phyloP scores from a whole-genome alignment of 2,113 vertebrate species.

The Caranx ignobilis region DNA sequence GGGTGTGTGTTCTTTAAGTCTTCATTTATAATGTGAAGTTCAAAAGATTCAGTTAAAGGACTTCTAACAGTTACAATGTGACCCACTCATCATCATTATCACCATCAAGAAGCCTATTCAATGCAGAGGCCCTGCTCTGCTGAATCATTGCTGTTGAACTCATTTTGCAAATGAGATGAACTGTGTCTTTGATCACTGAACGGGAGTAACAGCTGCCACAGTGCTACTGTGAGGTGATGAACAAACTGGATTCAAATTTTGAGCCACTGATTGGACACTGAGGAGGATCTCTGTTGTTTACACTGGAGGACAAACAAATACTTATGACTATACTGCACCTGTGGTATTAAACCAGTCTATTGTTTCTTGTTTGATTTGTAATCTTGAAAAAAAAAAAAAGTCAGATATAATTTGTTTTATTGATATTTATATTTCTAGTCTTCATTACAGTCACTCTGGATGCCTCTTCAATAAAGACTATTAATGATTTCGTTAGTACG shows the following conservation, averaged over 20 bases:
- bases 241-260: not conserved
- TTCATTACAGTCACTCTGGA: no score
- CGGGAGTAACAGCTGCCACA: not conserved
- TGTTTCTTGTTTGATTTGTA: no score
- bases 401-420: no score
- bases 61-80: not conserved
- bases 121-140: not conserved
- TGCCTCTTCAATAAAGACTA: no score
- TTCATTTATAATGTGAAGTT: not conserved
- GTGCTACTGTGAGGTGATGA: not conserved
- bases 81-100: constrained; percentile 1
- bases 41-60: not conserved
- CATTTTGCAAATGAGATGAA: not conserved
- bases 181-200: not conserved
- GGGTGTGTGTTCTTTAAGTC: not conserved
- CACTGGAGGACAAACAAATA: not conserved
- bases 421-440: no score
- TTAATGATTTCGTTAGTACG: no score
- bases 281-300: not conserved
- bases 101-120: not conserved
- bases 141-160: constrained; percentile 14
- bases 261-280: not conserved
- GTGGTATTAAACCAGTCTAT: not conserved
- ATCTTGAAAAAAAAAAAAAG: no score
- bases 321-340: not conserved